These are phyloP conservation scores for Sapajus apella DNA, from an alignment of 2,113 vertebrate genomes.

Conservation along the genomic window DNA sequence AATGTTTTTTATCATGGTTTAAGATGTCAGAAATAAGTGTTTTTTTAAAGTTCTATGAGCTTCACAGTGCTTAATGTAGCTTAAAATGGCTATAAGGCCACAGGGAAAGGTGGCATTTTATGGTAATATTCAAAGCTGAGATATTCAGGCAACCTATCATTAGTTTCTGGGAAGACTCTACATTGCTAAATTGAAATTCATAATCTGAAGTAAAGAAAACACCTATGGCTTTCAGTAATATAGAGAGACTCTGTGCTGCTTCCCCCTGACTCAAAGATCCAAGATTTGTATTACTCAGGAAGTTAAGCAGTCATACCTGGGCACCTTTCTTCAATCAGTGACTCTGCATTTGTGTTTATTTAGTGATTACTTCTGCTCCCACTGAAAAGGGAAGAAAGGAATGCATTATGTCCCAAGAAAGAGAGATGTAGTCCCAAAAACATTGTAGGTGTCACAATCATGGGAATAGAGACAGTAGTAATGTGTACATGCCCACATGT, in stretches of 20 bases:
- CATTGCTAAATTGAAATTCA: background rate
- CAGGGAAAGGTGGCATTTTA: constrained; percentile 14
- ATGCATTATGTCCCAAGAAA: background rate
- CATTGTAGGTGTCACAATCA: background rate
- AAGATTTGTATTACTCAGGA: background rate
- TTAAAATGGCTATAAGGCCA: background rate
- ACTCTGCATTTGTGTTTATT: background rate
- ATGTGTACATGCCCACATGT: background rate
- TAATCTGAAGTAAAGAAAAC: background rate
- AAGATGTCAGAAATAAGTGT: background rate
- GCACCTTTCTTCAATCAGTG: background rate
- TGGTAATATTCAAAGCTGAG: background rate
- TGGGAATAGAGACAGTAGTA: background rate
- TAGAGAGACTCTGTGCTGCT: background rate
- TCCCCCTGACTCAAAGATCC: background rate
- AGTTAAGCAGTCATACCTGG: background rate
- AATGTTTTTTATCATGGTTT: constrained; percentile 7
- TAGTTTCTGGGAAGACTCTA: background rate
- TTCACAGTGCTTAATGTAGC: background rate
- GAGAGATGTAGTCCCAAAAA: no score
- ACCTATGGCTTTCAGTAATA: background rate
- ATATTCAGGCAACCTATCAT: background rate
- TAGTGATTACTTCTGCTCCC: background rate
- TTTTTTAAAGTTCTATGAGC: background rate
- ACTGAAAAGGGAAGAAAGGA: background rate